Evolutionary conservation across 2,888 invertebrate species (phyloP), one percentile per base, ranked within the genome.

Genomic region (Pilophorus perplexus): DNA sequence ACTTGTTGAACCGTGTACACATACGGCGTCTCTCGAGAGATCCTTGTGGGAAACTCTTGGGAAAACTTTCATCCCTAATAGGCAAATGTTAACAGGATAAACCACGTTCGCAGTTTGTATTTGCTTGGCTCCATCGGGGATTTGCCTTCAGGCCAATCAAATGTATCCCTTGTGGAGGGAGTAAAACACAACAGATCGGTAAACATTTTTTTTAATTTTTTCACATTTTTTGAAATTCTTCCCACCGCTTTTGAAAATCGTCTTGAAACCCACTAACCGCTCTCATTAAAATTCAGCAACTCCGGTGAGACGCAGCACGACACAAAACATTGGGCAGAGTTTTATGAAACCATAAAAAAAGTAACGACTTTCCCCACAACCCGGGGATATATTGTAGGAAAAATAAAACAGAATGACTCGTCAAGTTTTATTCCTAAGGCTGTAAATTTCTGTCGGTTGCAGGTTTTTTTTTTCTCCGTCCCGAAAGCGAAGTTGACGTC

Each of bases 201-300:
- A n/a, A n/a, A n/a, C n/a, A n/a, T n/a, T n/a, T n/a, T n/a, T n/a
- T n/a, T n/a, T n/a, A n/a, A n/a, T n/a, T n/a, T n/a, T n/a, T n/a
- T n/a, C n/a, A n/a, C n/a, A n/a, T n/a, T n/a, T n/a, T n/a, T n/a
- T n/a, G n/a, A n/a, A n/a, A n/a, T n/a, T n/a, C n/a, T n/a, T n/a
- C n/a, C n/a, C n/a, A n/a, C n/a, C n/a, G n/a, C n/a, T n/a, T n/a
- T n/a, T n/a, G n/a, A n/a, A n/a, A n/a, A n/a, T n/a, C n/a, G n/a
- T n/a, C n/a, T n/a, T 2, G 23, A 46, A 46, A 46, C 46, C 42
- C 10, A n/a, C n/a, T n/a, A 42, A 14, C 42, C 20, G 22, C 55
- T 20, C 54, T 54, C 54, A 55, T 55, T 55, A 55, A 55, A 55
- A 55, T 55, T 55, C 55, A 55, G 33, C 55, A 55, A 27, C 25